A percentile compares a stretch with the other conserved stretches of the same genome.
phyloP scores from a whole-genome alignment of 2,888 invertebrate species.

The Oasisia sp. region DNA sequence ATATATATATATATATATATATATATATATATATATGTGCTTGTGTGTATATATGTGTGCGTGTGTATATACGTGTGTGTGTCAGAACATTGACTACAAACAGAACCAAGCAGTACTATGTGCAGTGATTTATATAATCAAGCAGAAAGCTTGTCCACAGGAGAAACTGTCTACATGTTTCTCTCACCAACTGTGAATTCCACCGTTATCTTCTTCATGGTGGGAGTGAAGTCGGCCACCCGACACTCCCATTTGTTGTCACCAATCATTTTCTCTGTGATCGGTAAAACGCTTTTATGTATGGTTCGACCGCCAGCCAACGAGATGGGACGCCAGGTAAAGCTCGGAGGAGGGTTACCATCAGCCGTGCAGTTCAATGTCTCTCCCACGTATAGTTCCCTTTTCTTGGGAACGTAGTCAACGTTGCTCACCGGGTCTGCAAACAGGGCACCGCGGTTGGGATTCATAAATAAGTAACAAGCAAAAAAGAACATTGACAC shows the following conservation, averaged over 20 bases:
- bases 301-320: not conserved
- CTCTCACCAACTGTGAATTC: not conserved
- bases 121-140: too few relatives aligned
- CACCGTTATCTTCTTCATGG: not conserved
- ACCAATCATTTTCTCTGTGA: not conserved
- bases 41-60: too few relatives aligned
- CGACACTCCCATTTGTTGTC: not conserved
- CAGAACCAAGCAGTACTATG: too few relatives aligned
- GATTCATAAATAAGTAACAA: not conserved
- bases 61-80: too few relatives aligned
- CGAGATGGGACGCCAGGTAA: not conserved
- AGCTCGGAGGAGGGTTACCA: not conserved
- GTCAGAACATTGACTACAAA: too few relatives aligned
- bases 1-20: too few relatives aligned
- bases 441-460: not conserved
- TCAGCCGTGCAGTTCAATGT: slow-evolving; percentile 17
- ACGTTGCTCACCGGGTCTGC: not conserved
- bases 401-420: not conserved
- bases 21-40: too few relatives aligned
- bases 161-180: not conserved
- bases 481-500: not conserved
- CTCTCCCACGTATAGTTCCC: not conserved
- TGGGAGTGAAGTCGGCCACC: not conserved
- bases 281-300: not conserved
- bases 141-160: too few relatives aligned